Percentiles rank a stretch among this genome's conserved stretches.
Conservation (phyloP, 2,113 vertebrate species). For the Odocoileus hemionus region DNA sequence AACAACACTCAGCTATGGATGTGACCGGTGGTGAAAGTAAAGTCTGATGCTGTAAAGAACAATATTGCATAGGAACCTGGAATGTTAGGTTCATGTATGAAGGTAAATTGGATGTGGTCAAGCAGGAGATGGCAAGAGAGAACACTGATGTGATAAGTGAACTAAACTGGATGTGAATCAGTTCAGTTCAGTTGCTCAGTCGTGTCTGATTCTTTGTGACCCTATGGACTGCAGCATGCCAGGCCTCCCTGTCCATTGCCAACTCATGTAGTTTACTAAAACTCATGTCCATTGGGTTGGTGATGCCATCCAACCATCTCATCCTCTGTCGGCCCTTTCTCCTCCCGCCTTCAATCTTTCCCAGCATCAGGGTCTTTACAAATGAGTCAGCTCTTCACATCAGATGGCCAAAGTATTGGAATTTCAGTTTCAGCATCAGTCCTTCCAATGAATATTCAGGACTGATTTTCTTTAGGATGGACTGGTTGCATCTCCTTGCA, state of each 20-base stretch:
- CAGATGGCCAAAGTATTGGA: neutral
- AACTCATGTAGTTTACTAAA: neutral
- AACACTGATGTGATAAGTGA: neutral
- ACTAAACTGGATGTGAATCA: neutral
- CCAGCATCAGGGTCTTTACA: neutral
- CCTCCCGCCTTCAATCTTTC: neutral
- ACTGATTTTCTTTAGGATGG: neutral
- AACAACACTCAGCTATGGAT: neutral
- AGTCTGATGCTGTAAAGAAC: neutral
- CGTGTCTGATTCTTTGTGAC: fast-evolving
- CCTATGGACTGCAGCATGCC: fast-evolving
- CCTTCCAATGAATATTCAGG: neutral
- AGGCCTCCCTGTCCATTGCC: neutral
- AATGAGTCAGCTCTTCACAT: neutral
- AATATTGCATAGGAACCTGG: neutral
- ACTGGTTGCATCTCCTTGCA: neutral
- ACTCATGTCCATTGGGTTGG: neutral
- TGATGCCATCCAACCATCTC: neutral
- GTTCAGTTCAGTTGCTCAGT: neutral
- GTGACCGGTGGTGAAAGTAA: neutral
- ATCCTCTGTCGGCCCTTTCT: neutral
- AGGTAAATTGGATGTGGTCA: neutral
- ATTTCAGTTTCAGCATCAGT: neutral
- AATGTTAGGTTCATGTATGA: neutral
- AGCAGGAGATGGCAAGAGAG: neutral